Base-by-base conservation (phyloP, 2,113 vertebrate genomes). In the Dipodomys merriami region DNA sequence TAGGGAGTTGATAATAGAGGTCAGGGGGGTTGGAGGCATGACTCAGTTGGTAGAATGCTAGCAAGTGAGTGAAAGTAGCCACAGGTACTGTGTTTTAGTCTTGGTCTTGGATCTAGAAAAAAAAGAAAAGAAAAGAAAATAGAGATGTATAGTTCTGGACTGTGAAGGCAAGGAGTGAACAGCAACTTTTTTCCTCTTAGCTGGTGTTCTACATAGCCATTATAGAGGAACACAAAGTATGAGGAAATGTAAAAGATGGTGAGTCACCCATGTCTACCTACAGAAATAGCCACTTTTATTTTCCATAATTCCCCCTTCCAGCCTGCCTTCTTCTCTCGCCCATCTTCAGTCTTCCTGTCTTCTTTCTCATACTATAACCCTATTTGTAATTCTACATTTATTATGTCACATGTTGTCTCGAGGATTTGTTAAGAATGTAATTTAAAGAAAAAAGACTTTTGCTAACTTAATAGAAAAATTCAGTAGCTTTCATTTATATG, bases 331-430 rank as follows among this genome's bases (percentile, higher is more conserved):
- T 69, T n/a, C 53, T 57, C 53, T 57, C 53, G 12, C 53, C 15
- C 16, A 57, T 2, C 53, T 57, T 57, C 53, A 13, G 15, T 16
- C 15, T 57, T 57, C 53, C 53, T 57, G 11, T 53, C 16, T 60
- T 65, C 20, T 64, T n/a, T 69, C 23, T 90, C 57, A 29, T 20
- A 19, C 39, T 90, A 44, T 19, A 90, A 46, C 64, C 68, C 6
- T 25, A 68, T 57, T 93, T 60, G 25, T 82, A 93, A 62, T 69
- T 60, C 25, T 85, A 64, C 65, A 78, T 87, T 92, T 84, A 62
- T 71, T 39, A n/a, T 53, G 49, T 85, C 68, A 90, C 35, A 72
- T 30, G 12, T 16, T 71, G 7, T 88, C 30, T 74, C 16, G 60
- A 83, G 4, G 20, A 27, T 64, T 74, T 9, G 7, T 39, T 57